Evolutionary conservation across 2,888 invertebrate species (phyloP), one percentile per base, ranked within the genome.

Genomic region (Hydriomena furcata): DNA sequence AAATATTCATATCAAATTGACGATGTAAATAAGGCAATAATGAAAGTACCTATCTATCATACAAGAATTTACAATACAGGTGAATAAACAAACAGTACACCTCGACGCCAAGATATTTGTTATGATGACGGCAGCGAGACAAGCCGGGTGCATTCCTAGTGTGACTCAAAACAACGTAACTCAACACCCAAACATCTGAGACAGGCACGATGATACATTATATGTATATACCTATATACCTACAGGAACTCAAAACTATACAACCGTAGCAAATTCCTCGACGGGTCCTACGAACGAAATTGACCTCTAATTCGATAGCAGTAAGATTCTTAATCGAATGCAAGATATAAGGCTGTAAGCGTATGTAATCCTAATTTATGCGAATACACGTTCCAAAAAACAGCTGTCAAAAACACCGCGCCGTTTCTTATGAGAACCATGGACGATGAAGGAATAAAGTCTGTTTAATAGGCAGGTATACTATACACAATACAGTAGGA

Each of bases 361-460:
- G 62, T 55, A 57, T 55, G 50, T 60, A 45, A 56, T 60, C 50
- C 58, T 73, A 75, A 79, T 68, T 65, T 78, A 81, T 79, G 79
- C 79, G 58, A 31, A 43, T 55, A 67, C 79, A 78, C 71, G 79
- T 68, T 62, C 66, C 56, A 64, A 71, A 71, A 70, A 67, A 68
- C 66, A 72, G 65, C 66, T 74, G 76, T 74, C 73, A 65, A 66
- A 68, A 61, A 61, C 25, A 55, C 65, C 49, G 56, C 49, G 56
- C 34, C 52, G 56, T n/a, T 37, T 20, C 24, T 28, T 27, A 34
- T 28, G 37, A 41, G 30, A 48, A 28, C 44, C 17, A 31, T 31
- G 43, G 42, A 50, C 36, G 43, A 46, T 40, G 21, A 28, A 25
- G 23, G 11, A 52, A 44, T 23, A 30, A 24, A 34, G 17, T 27